Evolutionary conservation across 2,888 invertebrate genomes (phyloP).

Genomic region (Nysson spinosus): DNA sequence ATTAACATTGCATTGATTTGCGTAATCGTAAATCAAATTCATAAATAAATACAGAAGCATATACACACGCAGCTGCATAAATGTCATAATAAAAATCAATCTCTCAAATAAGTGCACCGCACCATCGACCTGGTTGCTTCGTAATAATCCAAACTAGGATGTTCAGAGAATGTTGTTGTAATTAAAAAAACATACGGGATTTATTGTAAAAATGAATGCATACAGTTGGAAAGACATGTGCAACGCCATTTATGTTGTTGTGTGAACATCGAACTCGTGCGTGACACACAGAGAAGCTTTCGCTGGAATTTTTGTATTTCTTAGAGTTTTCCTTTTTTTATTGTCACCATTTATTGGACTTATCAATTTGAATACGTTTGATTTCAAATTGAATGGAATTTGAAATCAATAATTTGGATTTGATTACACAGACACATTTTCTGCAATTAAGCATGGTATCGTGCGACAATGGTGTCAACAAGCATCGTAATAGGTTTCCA

Average conservation of each 20-base stretch:
- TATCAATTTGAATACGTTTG: neutral
- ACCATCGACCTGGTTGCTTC: neutral
- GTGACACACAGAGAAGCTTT: conserved; percentile 64
- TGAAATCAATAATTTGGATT: neutral
- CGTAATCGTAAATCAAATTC: neutral
- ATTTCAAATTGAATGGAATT: neutral
- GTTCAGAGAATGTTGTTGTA: too few species aligned
- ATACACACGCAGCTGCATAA: neutral
- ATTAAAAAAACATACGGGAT: too few species aligned
- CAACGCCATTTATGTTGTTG: conserved; percentile 61
- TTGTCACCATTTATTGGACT: neutral
- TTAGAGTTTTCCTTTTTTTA: conserved; percentile 10
- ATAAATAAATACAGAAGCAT: conserved; percentile 32
- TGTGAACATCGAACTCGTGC: conserved; percentile 71
- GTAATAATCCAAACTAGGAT: too few species aligned
- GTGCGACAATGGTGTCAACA: conserved; percentile 54
- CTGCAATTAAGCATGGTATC: conserved; percentile 43
- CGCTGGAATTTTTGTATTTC: conserved; percentile 28
- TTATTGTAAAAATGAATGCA: conserved; percentile 34
- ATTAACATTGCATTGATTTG: neutral
- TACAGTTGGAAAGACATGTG: conserved; percentile 74
- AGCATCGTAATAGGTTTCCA: conserved; percentile 41
- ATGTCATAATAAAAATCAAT: conserved; percentile 4
- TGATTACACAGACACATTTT: conserved; percentile 17
- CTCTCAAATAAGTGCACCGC: neutral